phyloP scores from a whole-genome alignment of 2,888 invertebrate genomes.

The Drosophila anomelani region DNA sequence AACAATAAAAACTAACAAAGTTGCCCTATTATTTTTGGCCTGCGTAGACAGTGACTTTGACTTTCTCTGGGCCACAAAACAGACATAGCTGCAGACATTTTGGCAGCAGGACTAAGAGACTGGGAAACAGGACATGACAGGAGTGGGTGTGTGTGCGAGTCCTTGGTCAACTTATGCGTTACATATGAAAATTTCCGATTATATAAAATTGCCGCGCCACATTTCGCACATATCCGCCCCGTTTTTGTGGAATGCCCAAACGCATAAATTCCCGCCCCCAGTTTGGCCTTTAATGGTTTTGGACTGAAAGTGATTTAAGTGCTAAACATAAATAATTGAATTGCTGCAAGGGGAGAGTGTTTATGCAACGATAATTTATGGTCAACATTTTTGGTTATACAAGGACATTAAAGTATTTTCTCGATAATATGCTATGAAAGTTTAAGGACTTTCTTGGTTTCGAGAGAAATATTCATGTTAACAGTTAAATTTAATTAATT shows the following conservation, averaged over 20 bases:
- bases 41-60: slow-evolving; percentile 59
- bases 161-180: slow-evolving; percentile 53
- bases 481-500: background rate
- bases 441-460: background rate
- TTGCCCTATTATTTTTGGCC: slow-evolving; percentile 70
- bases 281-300: background rate
- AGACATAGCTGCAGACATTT: slow-evolving; percentile 65
- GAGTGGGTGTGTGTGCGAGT: slow-evolving; percentile 44
- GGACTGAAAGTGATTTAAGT: slow-evolving; percentile 28
- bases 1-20: slow-evolving; percentile 51
- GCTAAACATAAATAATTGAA: slow-evolving; percentile 40
- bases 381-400: background rate
- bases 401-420: slow-evolving; percentile 4
- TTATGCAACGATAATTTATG: slow-evolving; percentile 7
- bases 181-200: slow-evolving; percentile 37
- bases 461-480: background rate
- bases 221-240: slow-evolving; percentile 4
- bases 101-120: slow-evolving; percentile 57
- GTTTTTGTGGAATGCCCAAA: background rate
- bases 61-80: slow-evolving; percentile 56
- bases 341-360: slow-evolving; percentile 5
- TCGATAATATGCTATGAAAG: background rate
- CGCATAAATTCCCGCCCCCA: slow-evolving; percentile 8
- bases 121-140: background rate
- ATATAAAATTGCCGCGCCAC: slow-evolving; percentile 36